Percentiles rank a stretch among this genome's conserved stretches.
Evolutionary conservation across 2,113 vertebrate genomes (phyloP).

Genomic region (Platysteira castanea): DNA sequence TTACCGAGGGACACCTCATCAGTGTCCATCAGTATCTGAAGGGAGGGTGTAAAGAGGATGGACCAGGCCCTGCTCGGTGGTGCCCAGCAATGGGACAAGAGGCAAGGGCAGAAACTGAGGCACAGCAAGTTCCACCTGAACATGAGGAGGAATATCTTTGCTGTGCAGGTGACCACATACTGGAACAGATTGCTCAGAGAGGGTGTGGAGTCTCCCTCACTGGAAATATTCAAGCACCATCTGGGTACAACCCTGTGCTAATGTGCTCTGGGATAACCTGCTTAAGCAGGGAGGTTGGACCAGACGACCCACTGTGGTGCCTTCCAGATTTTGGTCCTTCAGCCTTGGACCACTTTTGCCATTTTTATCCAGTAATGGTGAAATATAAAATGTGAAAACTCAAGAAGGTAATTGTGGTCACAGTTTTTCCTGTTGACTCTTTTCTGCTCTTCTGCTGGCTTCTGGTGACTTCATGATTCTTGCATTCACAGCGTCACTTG

Average conservation of each 20-base stretch:
- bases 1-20: background rate
- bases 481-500: background rate
- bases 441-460: background rate
- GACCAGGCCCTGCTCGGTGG: background rate
- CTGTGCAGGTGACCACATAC: background rate
- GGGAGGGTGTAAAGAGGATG: background rate
- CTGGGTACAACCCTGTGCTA: background rate
- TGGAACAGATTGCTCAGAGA: background rate
- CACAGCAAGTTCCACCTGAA: background rate
- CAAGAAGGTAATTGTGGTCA: background rate
- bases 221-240: background rate
- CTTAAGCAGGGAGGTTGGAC: background rate
- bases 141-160: background rate
- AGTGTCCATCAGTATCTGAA: background rate
- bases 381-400: background rate
- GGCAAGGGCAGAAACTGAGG: background rate
- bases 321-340: background rate
- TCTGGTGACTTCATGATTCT: background rate
- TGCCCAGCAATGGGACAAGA: background rate
- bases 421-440: background rate
- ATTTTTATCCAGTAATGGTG: background rate
- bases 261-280: background rate
- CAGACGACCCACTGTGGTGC: background rate
- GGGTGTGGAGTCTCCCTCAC: background rate
- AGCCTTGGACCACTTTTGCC: background rate